These are phyloP conservation scores for Crotalus helleri DNA, from an alignment of 2,113 vertebrate species.

Conservation along the genomic window DNA sequence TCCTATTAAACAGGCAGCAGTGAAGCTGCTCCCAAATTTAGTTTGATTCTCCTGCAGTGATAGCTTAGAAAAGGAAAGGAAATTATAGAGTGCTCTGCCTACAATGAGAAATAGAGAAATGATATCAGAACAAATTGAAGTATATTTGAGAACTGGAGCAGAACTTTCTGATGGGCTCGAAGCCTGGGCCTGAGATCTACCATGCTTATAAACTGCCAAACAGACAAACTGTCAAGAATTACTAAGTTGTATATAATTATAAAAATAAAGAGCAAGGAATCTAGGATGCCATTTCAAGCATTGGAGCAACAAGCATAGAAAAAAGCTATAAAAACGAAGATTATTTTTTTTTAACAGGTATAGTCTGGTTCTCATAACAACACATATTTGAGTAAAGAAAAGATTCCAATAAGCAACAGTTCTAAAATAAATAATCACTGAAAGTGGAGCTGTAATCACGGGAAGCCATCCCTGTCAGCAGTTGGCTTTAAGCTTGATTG, in stretches of 20 bases:
- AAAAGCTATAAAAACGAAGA: not conserved
- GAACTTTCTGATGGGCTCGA: not conserved
- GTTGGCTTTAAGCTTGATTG: not conserved
- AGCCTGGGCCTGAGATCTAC: not conserved
- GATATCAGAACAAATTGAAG: not conserved
- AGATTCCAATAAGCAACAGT: not conserved
- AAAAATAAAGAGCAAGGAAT: not conserved
- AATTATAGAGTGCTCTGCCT: not conserved
- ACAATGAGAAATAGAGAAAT: not conserved
- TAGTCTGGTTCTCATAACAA: not conserved
- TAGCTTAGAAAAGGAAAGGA: not conserved
- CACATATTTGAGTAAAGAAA: not conserved
- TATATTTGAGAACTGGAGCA: not conserved
- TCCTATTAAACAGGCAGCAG: not conserved
- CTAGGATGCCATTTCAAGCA: not conserved
- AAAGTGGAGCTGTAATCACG: not conserved
- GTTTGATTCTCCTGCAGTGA: not conserved
- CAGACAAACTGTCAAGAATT: not conserved
- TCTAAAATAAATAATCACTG: not conserved
- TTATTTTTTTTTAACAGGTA: not conserved
- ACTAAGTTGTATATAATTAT: not conserved
- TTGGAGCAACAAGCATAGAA: not conserved
- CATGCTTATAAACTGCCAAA: not conserved
- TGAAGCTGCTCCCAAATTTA: not conserved
- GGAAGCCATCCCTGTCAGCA: not conserved